phyloP scores from a whole-genome alignment of 2,797 vertebrate genomes.

The Atherinosoma microstoma region DNA sequence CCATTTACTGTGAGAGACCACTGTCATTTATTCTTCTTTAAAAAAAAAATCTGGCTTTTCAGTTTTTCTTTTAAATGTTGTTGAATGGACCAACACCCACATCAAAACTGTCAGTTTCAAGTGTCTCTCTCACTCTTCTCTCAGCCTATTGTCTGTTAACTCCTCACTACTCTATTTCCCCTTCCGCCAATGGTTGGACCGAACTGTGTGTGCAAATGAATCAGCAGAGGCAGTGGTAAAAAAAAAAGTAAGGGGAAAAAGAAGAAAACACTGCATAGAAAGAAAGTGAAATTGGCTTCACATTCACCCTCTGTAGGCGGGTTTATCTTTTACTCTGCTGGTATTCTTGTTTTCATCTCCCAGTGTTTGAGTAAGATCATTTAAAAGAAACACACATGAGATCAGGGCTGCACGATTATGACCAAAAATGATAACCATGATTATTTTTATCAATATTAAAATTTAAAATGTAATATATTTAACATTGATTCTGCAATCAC shows the following conservation, averaged over 20 bases:
- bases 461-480: too few relatives aligned
- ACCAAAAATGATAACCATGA: too few relatives aligned
- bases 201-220: constrained; percentile 55
- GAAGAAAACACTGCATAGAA: constrained; percentile 15
- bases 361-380: not conserved
- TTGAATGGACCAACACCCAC: constrained; percentile 64
- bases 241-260: constrained; percentile 28
- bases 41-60: constrained; percentile 15
- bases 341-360: constrained; percentile 17
- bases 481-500: too few relatives aligned
- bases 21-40: not conserved
- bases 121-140: constrained; percentile 60
- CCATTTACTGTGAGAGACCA: not conserved
- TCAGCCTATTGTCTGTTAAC: constrained; percentile 47
- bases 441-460: too few relatives aligned
- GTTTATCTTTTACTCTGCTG: not conserved
- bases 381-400: not conserved
- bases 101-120: constrained; percentile 54
- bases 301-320: not conserved
- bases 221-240: constrained; percentile 53
- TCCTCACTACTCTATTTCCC: constrained; percentile 49
- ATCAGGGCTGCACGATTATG: too few relatives aligned
- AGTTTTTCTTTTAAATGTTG: constrained; percentile 31
- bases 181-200: constrained; percentile 37
- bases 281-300: not conserved